Conservation (phyloP, 1,140 invertebrate genomes). For the Drosophila gunungcola region DNA sequence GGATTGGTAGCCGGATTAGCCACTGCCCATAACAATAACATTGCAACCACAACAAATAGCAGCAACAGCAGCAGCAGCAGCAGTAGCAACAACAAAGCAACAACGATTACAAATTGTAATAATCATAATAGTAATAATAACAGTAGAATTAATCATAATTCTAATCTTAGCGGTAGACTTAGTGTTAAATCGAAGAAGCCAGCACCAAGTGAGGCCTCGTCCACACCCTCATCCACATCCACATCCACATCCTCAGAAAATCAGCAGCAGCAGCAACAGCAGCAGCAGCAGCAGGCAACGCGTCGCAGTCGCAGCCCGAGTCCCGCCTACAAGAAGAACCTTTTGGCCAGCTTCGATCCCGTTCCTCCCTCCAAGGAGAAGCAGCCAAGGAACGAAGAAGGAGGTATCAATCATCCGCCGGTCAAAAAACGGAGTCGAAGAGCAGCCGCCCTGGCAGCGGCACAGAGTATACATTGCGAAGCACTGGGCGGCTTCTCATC, state of each 20-base stretch:
- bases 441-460: constrained; percentile 60
- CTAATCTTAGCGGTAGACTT: constrained; percentile 74
- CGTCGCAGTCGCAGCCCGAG: constrained; percentile 55
- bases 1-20: constrained; percentile 37
- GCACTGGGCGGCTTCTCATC: constrained; percentile 31
- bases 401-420: not conserved
- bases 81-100: constrained; percentile 60
- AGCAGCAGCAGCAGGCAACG: constrained; percentile 52
- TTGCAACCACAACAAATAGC: constrained; percentile 36
- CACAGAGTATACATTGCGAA: constrained; percentile 70
- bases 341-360: constrained; percentile 73
- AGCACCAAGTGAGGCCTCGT: constrained; percentile 52
- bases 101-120: constrained; percentile 83
- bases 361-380: constrained; percentile 6
- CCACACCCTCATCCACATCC: constrained; percentile 39
- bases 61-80: constrained; percentile 47
- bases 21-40: constrained; percentile 65
- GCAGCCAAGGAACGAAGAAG: constrained; percentile 2
- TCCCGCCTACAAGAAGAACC: constrained; percentile 79
- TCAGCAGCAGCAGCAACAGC: constrained; percentile 27
- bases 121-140: constrained; percentile 77
- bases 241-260: constrained; percentile 38
- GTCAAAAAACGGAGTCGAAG: constrained; percentile 63
- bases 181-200: constrained; percentile 67
- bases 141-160: constrained; percentile 70